phyloP scores from a whole-genome alignment of 2,888 invertebrate species.

The Cheilosia variabilis region DNA sequence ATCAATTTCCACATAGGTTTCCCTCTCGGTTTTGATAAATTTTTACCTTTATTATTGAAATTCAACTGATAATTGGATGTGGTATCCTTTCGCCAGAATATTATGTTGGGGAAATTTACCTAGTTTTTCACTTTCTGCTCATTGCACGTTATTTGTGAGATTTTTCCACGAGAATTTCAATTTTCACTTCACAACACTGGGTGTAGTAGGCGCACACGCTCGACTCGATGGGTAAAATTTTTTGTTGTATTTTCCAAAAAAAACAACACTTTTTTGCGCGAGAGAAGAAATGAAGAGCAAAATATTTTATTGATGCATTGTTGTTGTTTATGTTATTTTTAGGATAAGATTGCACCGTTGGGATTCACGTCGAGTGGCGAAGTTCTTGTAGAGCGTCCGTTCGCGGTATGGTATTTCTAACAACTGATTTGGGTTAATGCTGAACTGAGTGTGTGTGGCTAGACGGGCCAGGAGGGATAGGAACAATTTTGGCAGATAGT shows the following conservation, averaged over 20 bases:
- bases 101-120: slow-evolving; percentile 42
- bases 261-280: slow-evolving; percentile 2
- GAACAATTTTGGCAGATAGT: slow-evolving; percentile 35
- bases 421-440: slow-evolving; percentile 70
- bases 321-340: slow-evolving; percentile 68
- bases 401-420: slow-evolving; percentile 57
- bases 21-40: slow-evolving; percentile 47
- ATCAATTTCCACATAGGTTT: slow-evolving; percentile 72
- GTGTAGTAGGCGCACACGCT: neutral
- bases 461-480: slow-evolving; percentile 55
- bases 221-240: neutral
- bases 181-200: slow-evolving; percentile 42
- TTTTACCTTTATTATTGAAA: slow-evolving; percentile 5
- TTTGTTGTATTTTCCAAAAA: neutral
- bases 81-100: neutral
- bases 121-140: slow-evolving; percentile 57
- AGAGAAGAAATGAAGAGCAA: neutral
- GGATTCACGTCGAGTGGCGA: slow-evolving; percentile 23
- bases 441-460: slow-evolving; percentile 54
- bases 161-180: slow-evolving; percentile 24
- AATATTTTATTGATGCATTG: slow-evolving; percentile 53
- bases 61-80: neutral
- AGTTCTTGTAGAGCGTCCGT: slow-evolving; percentile 38
- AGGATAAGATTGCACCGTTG: slow-evolving; percentile 45
- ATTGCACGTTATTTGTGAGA: slow-evolving; percentile 22